Evolutionary conservation across 2,113 vertebrate species (phyloP).

Genomic region (Marmota flaviventris): DNA sequence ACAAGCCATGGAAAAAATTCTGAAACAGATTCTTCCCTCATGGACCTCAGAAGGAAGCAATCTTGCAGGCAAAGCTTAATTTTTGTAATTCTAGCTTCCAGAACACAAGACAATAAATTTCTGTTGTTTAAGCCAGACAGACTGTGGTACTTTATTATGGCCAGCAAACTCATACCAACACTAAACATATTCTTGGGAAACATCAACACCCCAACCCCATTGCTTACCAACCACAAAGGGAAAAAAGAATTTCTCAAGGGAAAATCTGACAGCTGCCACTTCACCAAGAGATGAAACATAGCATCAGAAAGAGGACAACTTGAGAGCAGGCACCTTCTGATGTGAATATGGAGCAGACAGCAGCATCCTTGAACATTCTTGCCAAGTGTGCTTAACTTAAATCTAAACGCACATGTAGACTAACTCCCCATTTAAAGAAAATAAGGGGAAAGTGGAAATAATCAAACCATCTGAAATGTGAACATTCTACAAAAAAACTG

Average conservation of each 20-base stretch:
- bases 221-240: neutral
- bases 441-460: neutral
- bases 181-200: neutral
- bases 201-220: neutral
- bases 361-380: neutral
- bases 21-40: neutral
- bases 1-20: neutral
- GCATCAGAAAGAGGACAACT: neutral
- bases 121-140: neutral
- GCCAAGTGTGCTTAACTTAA: neutral
- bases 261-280: neutral
- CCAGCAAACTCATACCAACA: neutral
- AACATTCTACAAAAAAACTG: neutral
- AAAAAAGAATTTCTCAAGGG: neutral
- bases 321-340: neutral
- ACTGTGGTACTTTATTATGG: neutral
- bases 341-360: neutral
- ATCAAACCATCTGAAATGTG: neutral
- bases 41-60: neutral
- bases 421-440: neutral
- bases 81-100: neutral
- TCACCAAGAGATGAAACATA: neutral
- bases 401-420: neutral
- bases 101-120: neutral
- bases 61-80: neutral